These are phyloP conservation scores for Aptenodytes forsteri DNA, from an alignment of 2,113 vertebrate genomes.

Conservation along the genomic window DNA sequence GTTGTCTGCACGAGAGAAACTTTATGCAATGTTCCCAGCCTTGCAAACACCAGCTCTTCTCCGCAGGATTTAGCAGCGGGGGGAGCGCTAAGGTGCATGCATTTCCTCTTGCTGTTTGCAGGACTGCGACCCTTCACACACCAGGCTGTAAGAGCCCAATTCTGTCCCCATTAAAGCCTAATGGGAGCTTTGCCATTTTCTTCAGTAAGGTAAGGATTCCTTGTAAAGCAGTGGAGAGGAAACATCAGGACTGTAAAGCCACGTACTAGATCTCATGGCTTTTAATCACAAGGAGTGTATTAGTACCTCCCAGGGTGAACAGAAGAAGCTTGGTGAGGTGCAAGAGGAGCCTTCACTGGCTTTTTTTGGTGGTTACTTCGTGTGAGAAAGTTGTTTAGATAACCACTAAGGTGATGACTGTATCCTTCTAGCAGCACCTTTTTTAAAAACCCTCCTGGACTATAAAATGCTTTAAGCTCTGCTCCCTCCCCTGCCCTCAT, in stretches of 20 bases:
- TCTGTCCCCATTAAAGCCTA: not conserved
- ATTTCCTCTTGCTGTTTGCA: not conserved
- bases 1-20: not conserved
- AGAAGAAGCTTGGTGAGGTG: not conserved
- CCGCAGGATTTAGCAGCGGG: not conserved
- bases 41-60: not conserved
- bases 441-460: not conserved
- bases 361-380: not conserved
- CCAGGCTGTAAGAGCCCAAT: not conserved
- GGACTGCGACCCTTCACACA: not conserved
- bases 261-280: not conserved
- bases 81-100: not conserved
- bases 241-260: not conserved
- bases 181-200: not conserved
- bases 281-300: not conserved
- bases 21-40: not conserved
- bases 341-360: not conserved
- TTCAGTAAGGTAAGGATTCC: not conserved
- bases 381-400: not conserved
- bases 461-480: not conserved
- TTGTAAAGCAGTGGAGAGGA: not conserved
- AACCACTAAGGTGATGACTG: not conserved
- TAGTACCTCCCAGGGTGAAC: not conserved
- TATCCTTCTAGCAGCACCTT: not conserved
- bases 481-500: not conserved